Conservation (phyloP, 2,113 vertebrate genomes). For the Clarias macrocephalus region DNA sequence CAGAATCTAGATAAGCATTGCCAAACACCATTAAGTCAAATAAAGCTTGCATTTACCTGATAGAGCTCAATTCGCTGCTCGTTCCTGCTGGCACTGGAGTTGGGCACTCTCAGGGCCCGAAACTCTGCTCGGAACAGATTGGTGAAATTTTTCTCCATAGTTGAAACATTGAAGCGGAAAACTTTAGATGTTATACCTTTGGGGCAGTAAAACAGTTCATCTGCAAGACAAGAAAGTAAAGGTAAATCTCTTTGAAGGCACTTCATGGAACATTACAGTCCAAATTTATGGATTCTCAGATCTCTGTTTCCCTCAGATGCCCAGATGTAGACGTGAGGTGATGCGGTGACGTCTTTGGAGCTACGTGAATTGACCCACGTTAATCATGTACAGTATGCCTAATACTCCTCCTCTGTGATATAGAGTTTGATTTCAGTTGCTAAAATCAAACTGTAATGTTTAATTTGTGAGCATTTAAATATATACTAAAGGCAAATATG, state of each 20-base stretch:
- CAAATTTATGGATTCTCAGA: slow-evolving; percentile 34
- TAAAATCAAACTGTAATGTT: neutral
- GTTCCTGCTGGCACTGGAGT: slow-evolving; percentile 81
- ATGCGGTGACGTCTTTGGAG: neutral
- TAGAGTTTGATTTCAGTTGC: neutral
- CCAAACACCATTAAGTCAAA: slow-evolving; percentile 48
- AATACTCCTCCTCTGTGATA: neutral
- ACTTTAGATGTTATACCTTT: slow-evolving; percentile 92
- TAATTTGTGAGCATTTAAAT: neutral
- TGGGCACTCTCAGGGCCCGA: slow-evolving; percentile 86
- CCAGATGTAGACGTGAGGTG: neutral
- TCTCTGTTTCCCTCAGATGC: slow-evolving; percentile 18
- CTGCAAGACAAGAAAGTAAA: slow-evolving; percentile 70
- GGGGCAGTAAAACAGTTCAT: slow-evolving; percentile 85
- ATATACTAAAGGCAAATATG: neutral
- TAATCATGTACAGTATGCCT: neutral
- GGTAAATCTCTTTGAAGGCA: slow-evolving; percentile 19
- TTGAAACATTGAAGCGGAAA: slow-evolving; percentile 93
- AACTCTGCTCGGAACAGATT: slow-evolving; percentile 96
- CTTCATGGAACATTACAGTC: slow-evolving; percentile 50
- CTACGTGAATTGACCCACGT: neutral
- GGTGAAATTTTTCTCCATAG: slow-evolving; percentile 93
- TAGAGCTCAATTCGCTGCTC: slow-evolving; percentile 97
- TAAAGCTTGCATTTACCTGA: slow-evolving; percentile 77
- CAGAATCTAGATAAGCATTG: neutral